Base-by-base conservation (phyloP, 2,797 vertebrate genomes). In the Chelon auratus region DNA sequence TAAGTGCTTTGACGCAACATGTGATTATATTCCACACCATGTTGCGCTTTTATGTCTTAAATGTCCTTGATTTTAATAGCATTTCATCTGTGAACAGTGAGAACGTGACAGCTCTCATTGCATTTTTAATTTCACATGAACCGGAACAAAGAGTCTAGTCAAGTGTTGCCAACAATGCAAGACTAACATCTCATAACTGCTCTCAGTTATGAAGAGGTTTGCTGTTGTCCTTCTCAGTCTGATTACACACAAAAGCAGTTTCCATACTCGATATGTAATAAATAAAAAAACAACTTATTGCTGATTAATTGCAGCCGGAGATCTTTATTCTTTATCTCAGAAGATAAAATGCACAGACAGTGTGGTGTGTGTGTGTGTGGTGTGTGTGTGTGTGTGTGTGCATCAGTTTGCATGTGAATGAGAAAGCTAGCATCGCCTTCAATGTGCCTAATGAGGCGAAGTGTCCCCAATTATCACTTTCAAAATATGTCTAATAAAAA, bases 221-320 rank as follows among this genome's bases (percentile, higher is more conserved):
- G 18, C 53, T 24, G 14, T 53, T 57, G 14, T 59, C 26, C 8
- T 15, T 62, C 42, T 56, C 18, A 51, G 3, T 72, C 47, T 24
- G 54, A 74, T 78, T 60, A 54, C 14, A 69, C 48, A 53, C 37
- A 53, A 20, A 24, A 71, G 24, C 45, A 43, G 33, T 76, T 51
- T 39, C 5, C 72, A 9, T 15, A 20, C 24, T 26, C 20, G 10
- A 60, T 22, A 56, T 68, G 81, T 20, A 62, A 75, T 22, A 22
- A 22, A 22, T 22, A 61, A 18, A 2, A 22, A 22, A 22, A 22
- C 1, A 22, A 22, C 7, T 26, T 39, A 18, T 45, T 50, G 40
- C 1, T 56, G 39, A 81, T 67, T 66, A 39, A 76, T 51, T 50
- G 67, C 40, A 33, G 37, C 24, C 47, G 53, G 60, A 73, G 70